phyloP scores from a whole-genome alignment of 1,140 invertebrate genomes.

The Hetaerina americana region DNA sequence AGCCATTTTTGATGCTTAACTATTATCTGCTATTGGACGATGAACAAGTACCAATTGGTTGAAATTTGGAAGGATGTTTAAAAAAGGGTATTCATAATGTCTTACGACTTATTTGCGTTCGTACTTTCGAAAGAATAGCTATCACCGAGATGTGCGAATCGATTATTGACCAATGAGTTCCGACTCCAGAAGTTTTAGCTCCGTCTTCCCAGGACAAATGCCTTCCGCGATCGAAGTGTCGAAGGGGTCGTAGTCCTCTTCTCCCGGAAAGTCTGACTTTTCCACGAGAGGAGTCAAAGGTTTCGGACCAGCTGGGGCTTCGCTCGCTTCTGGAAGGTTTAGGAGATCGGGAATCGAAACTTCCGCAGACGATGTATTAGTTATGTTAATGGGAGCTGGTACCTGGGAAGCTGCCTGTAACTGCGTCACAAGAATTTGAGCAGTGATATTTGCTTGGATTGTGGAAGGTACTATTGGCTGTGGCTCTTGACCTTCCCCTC shows the following conservation, averaged over 20 bases:
- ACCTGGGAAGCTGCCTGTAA: neutral
- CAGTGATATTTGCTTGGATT: neutral
- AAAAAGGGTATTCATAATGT: no score
- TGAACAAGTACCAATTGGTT: no score
- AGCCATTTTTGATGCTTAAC: neutral
- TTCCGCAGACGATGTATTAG: neutral
- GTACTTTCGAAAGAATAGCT: no score
- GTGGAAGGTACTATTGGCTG: no score
- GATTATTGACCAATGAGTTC: conserved; percentile 41
- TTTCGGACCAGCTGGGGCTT: conserved; percentile 25
- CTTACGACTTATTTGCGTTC: no score
- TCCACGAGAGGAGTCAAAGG: conserved; percentile 47
- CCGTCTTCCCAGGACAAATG: conserved; percentile 53
- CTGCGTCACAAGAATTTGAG: neutral
- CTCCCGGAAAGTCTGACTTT: conserved; percentile 26
- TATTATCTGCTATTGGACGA: no score
- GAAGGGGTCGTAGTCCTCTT: conserved; percentile 56
- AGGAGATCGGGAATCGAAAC: neutral
- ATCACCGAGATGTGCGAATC: no score
- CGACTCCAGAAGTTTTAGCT: conserved; percentile 56
- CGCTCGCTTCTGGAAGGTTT: neutral
- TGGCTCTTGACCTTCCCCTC: conserved; percentile 21
- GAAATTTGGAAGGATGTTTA: no score
- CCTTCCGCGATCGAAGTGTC: conserved; percentile 64
- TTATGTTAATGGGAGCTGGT: neutral